Evolutionary conservation across 2,113 vertebrate genomes (phyloP), one percentile per base, ranked within the genome.

Genomic region (Ceyx margarethae): DNA sequence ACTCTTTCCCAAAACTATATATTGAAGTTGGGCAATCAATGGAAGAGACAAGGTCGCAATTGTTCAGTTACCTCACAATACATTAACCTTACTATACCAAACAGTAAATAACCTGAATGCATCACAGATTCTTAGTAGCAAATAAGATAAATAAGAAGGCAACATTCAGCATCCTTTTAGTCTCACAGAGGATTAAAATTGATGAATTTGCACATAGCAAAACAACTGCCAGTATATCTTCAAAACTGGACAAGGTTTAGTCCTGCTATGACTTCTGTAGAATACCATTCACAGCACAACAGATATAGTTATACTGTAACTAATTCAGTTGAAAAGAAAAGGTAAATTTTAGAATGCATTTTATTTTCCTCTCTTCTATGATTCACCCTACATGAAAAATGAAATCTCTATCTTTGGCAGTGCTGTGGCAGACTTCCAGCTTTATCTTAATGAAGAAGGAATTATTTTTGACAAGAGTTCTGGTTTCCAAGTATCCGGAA

Each of bases 381-480:
- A 85, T 95, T 91, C 92, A 93, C 11, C 62, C 74, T 68, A 95
- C 64, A 25, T 89, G 95, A 93, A 94, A 80, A 93, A 89, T 91
- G 57, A 90, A 94, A 91, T 87, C 46, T 88, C 68, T 93, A 42
- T 87, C 60, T 91, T 77, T 67, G 57, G 67, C 74, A 95, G 25
- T 43, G 37, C 64, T 84, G 71, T 91, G 90, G 76, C 74, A 89
- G 89, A 87, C 80, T 91, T 93, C 60, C 93, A 82, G 61, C 45
- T 91, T 93, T 95, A 95, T 68, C 77, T 92, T 91, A 95, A 89
- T 94, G 37, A 83, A 94, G 86, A 94, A 92, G 37, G 78, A 81
- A 74, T 92, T 82, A 37, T 84, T 93, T 94, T 77, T 68, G 67
- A 61, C 42, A 73, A 73, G 84, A 89, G 42, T 94, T 88, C 57